Evolutionary conservation across 2,113 vertebrate species (phyloP).

Genomic region (Nettapus auritus): DNA sequence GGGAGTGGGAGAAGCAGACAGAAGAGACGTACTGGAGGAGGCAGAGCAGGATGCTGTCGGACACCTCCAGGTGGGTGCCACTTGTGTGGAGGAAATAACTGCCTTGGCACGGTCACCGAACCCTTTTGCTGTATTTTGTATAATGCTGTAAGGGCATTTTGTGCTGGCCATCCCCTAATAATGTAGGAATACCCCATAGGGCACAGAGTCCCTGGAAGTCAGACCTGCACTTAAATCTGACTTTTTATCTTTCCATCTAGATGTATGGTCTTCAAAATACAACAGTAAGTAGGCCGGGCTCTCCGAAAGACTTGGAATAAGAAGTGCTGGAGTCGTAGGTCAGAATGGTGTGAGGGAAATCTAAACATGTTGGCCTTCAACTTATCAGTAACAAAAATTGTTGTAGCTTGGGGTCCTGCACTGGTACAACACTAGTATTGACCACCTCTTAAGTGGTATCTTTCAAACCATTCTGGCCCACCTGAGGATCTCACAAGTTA

Average conservation of each 20-base stretch:
- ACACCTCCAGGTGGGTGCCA: slow-evolving; percentile 74
- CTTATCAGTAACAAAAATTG: not conserved
- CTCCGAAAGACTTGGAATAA: not conserved
- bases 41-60: slow-evolving; percentile 73
- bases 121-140: not conserved
- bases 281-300: accelerated
- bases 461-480: not conserved
- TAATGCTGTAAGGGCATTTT: accelerated
- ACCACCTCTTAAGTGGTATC: not conserved
- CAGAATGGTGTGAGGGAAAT: not conserved
- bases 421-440: not conserved
- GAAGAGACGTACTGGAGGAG: slow-evolving; percentile 73
- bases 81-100: not conserved
- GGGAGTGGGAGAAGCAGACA: slow-evolving; percentile 87
- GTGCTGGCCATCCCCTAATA: not conserved
- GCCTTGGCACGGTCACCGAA: not conserved
- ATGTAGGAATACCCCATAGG: not conserved
- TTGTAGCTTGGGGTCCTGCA: not conserved
- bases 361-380: not conserved
- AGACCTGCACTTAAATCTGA: not conserved
- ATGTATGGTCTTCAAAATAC: accelerated
- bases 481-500: not conserved
- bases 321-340: too few species aligned
- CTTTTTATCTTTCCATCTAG: accelerated
- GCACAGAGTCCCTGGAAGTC: not conserved